Percentiles rank a stretch among this genome's conserved stretches.
Evolutionary conservation across 2,888 invertebrate genomes (phyloP).

Genomic region (Acanthococcus lagerstroemiae): DNA sequence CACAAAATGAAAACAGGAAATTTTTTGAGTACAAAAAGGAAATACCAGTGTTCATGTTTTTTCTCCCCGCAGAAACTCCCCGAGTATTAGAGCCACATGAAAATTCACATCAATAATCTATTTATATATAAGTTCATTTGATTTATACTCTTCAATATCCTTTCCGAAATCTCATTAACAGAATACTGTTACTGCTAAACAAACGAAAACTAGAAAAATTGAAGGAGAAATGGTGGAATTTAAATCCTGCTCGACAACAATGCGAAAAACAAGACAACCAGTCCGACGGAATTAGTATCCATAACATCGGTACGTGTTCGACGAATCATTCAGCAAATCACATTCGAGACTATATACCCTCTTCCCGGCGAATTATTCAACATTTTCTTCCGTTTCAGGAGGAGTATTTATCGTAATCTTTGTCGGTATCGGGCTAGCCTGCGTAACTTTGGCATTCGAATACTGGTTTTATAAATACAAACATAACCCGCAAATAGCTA

Average conservation of each 20-base stretch:
- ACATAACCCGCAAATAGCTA: constrained; percentile 32
- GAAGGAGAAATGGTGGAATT: constrained; percentile 95
- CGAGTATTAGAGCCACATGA: no score
- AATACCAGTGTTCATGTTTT: no score
- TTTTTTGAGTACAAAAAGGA: no score
- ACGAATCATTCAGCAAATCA: neutral
- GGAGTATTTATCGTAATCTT: constrained; percentile 97
- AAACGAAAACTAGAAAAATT: constrained; percentile 82
- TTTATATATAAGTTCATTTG: no score
- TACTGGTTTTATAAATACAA: constrained; percentile 87
- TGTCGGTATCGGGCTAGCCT: constrained; percentile 85
- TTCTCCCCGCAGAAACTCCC: no score
- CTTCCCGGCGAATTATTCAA: no score
- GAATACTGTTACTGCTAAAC: constrained; percentile 86
- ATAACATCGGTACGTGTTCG: constrained; percentile 66
- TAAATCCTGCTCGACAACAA: constrained; percentile 62
- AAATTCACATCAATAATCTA: no score
- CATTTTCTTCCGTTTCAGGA: constrained; percentile 41
- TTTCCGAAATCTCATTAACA: no score
- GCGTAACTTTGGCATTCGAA: constrained; percentile 81
- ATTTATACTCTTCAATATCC: no score
- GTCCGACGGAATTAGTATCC: constrained; percentile 92
- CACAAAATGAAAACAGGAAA: no score
- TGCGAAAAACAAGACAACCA: constrained; percentile 86
- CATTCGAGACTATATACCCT: no score